Conservation (phyloP, 1,140 invertebrate genomes). For the Trichogramma pretiosum region DNA sequence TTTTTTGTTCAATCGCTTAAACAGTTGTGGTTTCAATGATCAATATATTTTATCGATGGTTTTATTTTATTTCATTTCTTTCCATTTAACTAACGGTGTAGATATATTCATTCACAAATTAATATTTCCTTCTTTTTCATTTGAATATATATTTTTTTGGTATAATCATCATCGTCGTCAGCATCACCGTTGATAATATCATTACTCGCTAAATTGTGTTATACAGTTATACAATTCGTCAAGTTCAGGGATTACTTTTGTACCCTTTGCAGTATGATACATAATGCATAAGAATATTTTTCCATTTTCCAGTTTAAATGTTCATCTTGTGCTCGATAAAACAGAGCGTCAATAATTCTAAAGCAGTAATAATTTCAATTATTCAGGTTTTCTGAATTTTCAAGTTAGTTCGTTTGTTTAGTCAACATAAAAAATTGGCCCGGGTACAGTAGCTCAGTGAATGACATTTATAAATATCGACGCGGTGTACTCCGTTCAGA, state of each 20-base stretch:
- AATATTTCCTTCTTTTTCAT: conserved; percentile 3
- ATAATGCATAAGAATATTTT: conserved; percentile 15
- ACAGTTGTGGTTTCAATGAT: conserved; percentile 39
- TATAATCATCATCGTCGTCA: conserved; percentile 8
- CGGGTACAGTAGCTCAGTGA: no score
- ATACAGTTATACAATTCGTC: conserved; percentile 6
- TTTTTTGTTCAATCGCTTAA: conserved; percentile 30
- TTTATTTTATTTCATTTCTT: no score
- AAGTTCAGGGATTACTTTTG: conserved; percentile 3
- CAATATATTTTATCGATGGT: conserved; percentile 34
- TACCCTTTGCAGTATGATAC: conserved; percentile 7
- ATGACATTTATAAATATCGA: no score
- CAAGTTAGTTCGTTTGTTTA: no score
- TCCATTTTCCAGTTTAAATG: no score
- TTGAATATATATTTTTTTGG: conserved; percentile 7
- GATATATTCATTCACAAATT: conserved; percentile 12
- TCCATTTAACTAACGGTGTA: conserved; percentile 29
- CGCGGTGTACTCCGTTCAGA: no score
- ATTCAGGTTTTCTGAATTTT: no score
- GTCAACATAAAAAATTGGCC: no score
- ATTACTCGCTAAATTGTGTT: conserved; percentile 8
- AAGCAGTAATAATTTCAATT: no score
- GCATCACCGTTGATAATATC: not conserved
- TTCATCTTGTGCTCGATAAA: no score
- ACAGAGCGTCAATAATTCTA: no score